Conservation (phyloP, 2,113 vertebrate species). For the Oreochromis spilurus region DNA sequence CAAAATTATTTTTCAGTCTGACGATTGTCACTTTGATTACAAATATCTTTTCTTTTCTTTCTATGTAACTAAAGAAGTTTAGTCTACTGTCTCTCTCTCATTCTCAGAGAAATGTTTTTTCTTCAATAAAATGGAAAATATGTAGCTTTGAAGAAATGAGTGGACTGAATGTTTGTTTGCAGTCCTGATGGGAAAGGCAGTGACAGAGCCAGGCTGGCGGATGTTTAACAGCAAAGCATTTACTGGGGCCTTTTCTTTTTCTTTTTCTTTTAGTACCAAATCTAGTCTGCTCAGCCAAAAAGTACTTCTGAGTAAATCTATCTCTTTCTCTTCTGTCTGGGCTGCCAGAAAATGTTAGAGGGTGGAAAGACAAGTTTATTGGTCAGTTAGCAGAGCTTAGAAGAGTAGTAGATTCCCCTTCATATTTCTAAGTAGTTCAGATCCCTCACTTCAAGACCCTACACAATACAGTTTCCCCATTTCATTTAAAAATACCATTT, state of each 20-base stretch:
- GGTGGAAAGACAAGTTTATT: background rate
- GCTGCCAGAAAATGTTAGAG: background rate
- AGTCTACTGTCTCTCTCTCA: background rate
- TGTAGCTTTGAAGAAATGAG: background rate
- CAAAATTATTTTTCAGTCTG: background rate
- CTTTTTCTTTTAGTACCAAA: background rate
- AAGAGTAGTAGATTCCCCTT: background rate
- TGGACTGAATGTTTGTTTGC: constrained; percentile 18
- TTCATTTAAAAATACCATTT: background rate
- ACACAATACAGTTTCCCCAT: background rate
- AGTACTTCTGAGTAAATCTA: constrained; percentile 2
- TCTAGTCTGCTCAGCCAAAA: background rate
- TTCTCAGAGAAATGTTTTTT: background rate
- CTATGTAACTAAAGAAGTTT: background rate
- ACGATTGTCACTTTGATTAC: background rate
- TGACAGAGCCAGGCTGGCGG: constrained; percentile 7
- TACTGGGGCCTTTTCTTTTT: background rate
- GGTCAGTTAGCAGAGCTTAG: background rate
- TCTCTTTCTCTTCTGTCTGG: background rate
- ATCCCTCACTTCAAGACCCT: background rate
- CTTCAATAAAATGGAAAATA: background rate
- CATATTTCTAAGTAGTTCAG: background rate
- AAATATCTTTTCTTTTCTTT: background rate
- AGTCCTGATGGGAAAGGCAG: constrained; percentile 5
- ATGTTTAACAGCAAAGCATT: constrained; percentile 12